These are phyloP conservation scores for Apis cerana DNA, from an alignment of 1,140 invertebrate species.

Conservation along the genomic window DNA sequence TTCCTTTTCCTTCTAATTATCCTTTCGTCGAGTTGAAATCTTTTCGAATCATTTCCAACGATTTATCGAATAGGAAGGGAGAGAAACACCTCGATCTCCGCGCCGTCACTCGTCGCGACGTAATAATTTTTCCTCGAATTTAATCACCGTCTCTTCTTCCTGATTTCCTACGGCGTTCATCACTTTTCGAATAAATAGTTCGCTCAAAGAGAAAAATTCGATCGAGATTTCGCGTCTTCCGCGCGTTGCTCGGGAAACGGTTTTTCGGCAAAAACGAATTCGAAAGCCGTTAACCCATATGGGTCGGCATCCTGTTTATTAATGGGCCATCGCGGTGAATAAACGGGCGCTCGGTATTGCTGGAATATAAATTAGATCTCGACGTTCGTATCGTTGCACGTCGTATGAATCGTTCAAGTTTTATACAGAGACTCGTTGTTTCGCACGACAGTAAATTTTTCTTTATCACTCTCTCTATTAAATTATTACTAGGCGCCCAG, in stretches of 20 bases:
- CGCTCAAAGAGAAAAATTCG: too few species aligned
- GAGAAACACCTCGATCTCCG: too few species aligned
- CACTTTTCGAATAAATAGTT: neutral
- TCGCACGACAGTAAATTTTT: too few species aligned
- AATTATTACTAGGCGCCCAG: too few species aligned
- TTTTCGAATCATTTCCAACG: neutral
- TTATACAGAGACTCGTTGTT: neutral
- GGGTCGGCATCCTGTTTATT: neutral
- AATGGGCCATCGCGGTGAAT: neutral
- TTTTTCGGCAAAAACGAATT: neutral
- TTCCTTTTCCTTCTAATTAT: neutral
- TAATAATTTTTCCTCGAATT: constrained; percentile 20
- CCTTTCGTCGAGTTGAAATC: neutral
- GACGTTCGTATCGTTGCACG: neutral
- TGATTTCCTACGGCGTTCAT: neutral
- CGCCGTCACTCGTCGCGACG: too few species aligned
- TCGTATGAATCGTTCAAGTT: neutral
- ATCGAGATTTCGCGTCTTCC: too few species aligned
- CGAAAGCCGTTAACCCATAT: neutral
- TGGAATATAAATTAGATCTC: neutral
- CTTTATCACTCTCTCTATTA: too few species aligned
- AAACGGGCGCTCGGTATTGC: neutral
- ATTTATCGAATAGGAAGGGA: neutral
- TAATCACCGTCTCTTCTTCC: too few species aligned
- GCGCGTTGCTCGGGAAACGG: too few species aligned